A percentile compares a stretch with the other conserved stretches of the same genome.
Evolutionary conservation across 2,113 vertebrate genomes (phyloP).

Genomic region (Grammomys dolichurus): DNA sequence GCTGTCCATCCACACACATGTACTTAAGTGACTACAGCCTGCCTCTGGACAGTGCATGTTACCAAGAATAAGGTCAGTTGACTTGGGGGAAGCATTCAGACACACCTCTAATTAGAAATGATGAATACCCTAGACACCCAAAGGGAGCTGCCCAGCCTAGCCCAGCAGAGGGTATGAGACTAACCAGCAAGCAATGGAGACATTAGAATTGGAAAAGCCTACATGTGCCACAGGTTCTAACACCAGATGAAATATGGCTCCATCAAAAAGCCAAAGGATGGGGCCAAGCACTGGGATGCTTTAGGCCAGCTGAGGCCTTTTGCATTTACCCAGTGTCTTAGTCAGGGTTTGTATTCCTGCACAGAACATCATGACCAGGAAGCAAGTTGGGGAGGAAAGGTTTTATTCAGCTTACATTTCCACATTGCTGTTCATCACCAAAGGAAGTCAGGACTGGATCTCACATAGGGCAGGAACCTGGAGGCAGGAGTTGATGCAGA

Average conservation of each 20-base stretch:
- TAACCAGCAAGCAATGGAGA: background rate
- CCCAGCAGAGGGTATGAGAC: accelerated
- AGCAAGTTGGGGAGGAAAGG: no score
- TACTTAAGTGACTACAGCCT: accelerated
- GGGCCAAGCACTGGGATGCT: background rate
- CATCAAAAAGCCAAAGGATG: background rate
- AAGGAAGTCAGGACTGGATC: no score
- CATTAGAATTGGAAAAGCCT: background rate
- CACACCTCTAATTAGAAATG: background rate
- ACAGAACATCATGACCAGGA: no score
- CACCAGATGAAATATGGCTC: accelerated
- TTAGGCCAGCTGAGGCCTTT: background rate
- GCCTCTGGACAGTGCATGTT: accelerated
- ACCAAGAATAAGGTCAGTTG: background rate
- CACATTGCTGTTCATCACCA: no score
- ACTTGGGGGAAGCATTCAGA: background rate
- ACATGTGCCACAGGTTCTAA: background rate
- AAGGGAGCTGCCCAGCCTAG: background rate
- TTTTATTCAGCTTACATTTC: no score
- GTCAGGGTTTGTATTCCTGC: no score
- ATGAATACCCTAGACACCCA: background rate
- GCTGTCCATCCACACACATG: background rate
- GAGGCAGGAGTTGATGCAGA: no score
- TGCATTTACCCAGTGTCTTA: background rate
- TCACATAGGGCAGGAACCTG: no score